Evolutionary conservation across 2,113 vertebrate species (phyloP).

Genomic region (Rafetus swinhoei): DNA sequence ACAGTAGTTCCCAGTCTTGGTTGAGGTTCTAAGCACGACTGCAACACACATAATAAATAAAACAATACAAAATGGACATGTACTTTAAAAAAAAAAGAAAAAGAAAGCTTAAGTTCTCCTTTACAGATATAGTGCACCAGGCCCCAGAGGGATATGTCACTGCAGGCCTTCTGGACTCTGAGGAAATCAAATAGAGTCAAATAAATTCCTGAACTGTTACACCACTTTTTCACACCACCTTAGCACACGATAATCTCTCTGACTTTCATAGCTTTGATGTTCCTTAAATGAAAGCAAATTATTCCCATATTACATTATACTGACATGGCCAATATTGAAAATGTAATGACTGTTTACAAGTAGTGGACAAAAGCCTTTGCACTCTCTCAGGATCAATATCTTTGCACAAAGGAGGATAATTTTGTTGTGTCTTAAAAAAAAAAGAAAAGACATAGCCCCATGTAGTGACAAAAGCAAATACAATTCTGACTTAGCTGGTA

Average conservation of each 20-base stretch:
- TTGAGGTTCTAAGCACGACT: fast-evolving
- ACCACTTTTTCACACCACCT: neutral
- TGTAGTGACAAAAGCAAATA: slow-evolving; percentile 22
- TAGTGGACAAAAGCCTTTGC: slow-evolving; percentile 29
- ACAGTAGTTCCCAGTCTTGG: neutral
- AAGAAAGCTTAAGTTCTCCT: neutral
- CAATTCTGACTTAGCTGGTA: slow-evolving; percentile 4
- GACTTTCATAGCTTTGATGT: neutral
- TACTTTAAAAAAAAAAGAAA: neutral
- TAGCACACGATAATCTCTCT: neutral
- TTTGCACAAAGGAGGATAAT: slow-evolving; percentile 17
- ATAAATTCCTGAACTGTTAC: neutral
- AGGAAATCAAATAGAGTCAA: neutral
- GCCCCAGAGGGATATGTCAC: fast-evolving
- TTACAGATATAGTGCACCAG: neutral
- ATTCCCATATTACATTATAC: neutral
- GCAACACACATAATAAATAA: neutral
- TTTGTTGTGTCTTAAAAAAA: neutral
- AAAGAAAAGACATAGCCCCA: neutral
- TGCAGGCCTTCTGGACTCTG: neutral
- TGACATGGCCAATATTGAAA: neutral
- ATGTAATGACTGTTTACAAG: slow-evolving; percentile 16
- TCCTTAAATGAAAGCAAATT: slow-evolving; percentile 15
- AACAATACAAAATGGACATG: neutral
- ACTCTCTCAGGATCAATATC: slow-evolving; percentile 36